phyloP scores from a whole-genome alignment of 2,113 vertebrate species.

The Scopus umbretta region DNA sequence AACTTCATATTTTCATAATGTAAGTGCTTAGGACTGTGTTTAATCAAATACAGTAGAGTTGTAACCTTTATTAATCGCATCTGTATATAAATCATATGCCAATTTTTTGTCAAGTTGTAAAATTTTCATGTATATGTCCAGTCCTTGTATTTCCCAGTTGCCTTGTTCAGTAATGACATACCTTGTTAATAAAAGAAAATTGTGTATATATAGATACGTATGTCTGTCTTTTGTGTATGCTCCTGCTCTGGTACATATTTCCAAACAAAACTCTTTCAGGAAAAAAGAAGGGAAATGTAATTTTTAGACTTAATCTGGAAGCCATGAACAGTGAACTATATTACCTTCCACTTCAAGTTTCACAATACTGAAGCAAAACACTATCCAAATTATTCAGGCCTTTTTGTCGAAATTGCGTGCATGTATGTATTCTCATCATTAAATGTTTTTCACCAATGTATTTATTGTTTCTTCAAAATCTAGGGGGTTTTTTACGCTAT shows the following conservation, averaged over 20 bases:
- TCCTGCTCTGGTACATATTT: not conserved
- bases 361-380: not conserved
- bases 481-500: not conserved
- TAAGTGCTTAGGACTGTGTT: constrained; percentile 52
- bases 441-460: not conserved
- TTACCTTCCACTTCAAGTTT: not conserved
- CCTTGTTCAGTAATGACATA: constrained; percentile 70
- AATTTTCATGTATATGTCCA: constrained; percentile 59
- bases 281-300: not conserved
- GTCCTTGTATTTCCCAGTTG: constrained; percentile 60
- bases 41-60: constrained; percentile 48
- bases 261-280: not conserved
- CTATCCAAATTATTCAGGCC: not conserved
- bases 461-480: not conserved
- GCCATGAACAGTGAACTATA: not conserved
- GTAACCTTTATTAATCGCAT: constrained; percentile 8
- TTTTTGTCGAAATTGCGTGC: not conserved
- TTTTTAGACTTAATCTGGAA: not conserved
- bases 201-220: constrained; percentile 36
- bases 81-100: constrained; percentile 50
- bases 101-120: constrained; percentile 35
- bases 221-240: not conserved
- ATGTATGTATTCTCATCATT: not conserved
- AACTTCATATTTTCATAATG: constrained; percentile 51
- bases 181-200: constrained; percentile 76